Base-by-base conservation (phyloP, 2,888 invertebrate species). In the Cyaniris semiargus region DNA sequence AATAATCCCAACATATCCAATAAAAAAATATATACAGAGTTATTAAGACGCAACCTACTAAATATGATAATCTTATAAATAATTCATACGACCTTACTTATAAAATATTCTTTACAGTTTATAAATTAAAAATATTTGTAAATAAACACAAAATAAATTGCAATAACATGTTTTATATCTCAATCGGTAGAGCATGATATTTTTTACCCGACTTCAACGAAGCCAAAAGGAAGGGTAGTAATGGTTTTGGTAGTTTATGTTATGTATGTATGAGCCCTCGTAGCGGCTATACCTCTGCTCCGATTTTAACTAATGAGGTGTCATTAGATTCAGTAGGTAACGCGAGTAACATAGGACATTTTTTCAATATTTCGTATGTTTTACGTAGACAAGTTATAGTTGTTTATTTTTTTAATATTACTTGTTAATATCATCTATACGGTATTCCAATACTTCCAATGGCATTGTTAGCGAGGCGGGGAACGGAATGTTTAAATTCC, bases 401-500 rank as follows among this genome's bases (percentile, higher is more conserved):
- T 44, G 7, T 6, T 6, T 7, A 0, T 34, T 10, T 44, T 34
- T 34, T 34, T 8, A 34, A 34, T 44, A 44, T 10, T 44, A 44
- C 53, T 15, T 18, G 38, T 1, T 38, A 34, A 7, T 70, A 70
- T 4, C 72, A 13, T 72, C 18, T 34, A 44, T 48, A 72, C 72
- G 72, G 13, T 38, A 21, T 23, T 48, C 72, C 72, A 21, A 10
- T 21, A n/a, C 21, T 2, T 7, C 56, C 23, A 60, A 60, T 21
- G 5, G 10, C 48, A 74, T 74, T 72, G 48, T 72, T 72, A 10
- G 10, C 48, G 15, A 21, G 21, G 21, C 44, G 31, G 44, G 44
- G 72, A 72, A 44, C 48, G 44, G 44, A 48, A 48, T 72, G 44
- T 38, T 72, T 72, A 23, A 23, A 38, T 44, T 21, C 38, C 38